Evolutionary conservation across 2,113 vertebrate species (phyloP).

Genomic region (Catagonus wagneri): DNA sequence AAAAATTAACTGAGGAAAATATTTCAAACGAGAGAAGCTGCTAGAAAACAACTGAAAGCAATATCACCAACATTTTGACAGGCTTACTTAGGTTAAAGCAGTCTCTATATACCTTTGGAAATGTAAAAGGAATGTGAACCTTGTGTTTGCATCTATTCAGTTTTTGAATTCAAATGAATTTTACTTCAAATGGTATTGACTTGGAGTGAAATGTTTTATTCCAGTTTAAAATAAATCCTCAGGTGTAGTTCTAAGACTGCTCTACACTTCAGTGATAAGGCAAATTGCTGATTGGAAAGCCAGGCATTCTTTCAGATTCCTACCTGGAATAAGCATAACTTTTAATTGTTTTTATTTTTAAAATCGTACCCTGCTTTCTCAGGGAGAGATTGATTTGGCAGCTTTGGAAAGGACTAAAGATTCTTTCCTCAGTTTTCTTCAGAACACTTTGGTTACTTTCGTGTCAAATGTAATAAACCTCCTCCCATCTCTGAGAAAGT

Average conservation of each 20-base stretch:
- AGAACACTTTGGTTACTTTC: background rate
- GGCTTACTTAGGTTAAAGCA: conserved; percentile 24
- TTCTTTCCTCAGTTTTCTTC: conserved; percentile 36
- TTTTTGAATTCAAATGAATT: conserved; percentile 62
- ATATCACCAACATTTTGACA: conserved; percentile 46
- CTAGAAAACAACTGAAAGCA: conserved; percentile 59
- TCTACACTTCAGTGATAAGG: background rate
- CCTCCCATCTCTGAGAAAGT: background rate
- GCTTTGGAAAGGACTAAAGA: conserved; percentile 1
- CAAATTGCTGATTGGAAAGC: background rate
- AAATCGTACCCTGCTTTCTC: background rate
- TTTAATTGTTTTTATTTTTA: conserved; percentile 35
- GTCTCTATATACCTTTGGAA: conserved; percentile 10
- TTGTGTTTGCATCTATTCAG: conserved; percentile 60
- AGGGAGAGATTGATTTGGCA: background rate
- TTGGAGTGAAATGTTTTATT: conserved; percentile 58
- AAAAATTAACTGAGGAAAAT: conserved; percentile 57
- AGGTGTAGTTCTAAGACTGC: background rate
- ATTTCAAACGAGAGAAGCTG: conserved; percentile 26
- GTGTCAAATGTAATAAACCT: conserved; percentile 10
- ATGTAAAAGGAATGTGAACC: conserved; percentile 44
- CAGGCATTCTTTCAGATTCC: background rate
- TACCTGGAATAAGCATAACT: background rate
- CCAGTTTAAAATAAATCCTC: conserved; percentile 45
- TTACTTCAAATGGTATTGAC: conserved; percentile 21